Evolutionary conservation across 2,113 vertebrate species (phyloP), one percentile per base, ranked within the genome.

Genomic region (Elephantulus edwardii): DNA sequence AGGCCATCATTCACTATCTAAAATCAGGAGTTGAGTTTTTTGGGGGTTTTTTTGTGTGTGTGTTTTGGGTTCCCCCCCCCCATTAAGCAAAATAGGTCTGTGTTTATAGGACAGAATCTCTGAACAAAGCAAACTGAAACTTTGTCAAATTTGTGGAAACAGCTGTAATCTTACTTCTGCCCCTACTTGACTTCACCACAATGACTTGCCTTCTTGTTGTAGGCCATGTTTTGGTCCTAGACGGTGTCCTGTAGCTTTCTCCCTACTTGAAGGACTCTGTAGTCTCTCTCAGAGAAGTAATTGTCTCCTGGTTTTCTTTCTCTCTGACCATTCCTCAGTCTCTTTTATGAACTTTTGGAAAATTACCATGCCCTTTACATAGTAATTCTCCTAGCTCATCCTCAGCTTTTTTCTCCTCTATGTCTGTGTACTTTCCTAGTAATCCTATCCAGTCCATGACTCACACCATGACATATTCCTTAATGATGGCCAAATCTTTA

Each of bases 11-110:
- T 40, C 35, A 20, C 24, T 70, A 54, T 91, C 75, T 89, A 22
- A 90, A 78, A 78, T 74, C 46, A 84, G 81, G 81, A 90, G 8
- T 19, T n/a, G 48, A 74, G 71, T 42, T 89, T 46, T 20, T 56
- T 50, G 60, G 71, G 70, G 66, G n/a, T n/a, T n/a, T n/a, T n/a
- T n/a, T n/a, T n/a, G n/a, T n/a, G n/a, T n/a, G n/a, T n/a, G n/a
- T n/a, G n/a, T n/a, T n/a, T n/a, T n/a, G n/a, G n/a, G n/a, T n/a
- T n/a, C n/a, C n/a, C n/a, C n/a, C n/a, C n/a, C n/a, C n/a, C n/a
- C n/a, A 54, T 24, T 84, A 71, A 91, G 46, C 82, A 79, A 76
- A 66, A 58, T 28, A 77, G 58, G 89, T 44, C 60, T n/a, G 3
- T 56, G 28, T 33, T 83, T 86, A 4, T 66, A 68, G 54, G 54